Evolutionary conservation across 1,140 invertebrate genomes (phyloP).

Genomic region (Zophobas atratus): DNA sequence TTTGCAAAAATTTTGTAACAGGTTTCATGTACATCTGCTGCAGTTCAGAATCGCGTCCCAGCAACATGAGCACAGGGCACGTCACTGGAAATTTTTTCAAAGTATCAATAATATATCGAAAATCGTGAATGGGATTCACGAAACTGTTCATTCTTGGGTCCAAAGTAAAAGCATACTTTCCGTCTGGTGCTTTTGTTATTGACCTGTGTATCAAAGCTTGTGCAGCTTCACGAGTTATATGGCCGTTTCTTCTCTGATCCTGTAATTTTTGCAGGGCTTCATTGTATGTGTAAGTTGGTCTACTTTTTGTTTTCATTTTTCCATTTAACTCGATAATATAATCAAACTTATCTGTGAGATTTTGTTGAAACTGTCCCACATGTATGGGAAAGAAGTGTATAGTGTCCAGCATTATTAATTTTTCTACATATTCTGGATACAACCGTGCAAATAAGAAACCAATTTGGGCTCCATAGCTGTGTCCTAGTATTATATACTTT

Average conservation of each 20-base stretch:
- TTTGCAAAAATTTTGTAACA: constrained; percentile 49
- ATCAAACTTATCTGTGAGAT: constrained; percentile 62
- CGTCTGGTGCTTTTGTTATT: constrained; percentile 64
- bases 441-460: constrained; percentile 68
- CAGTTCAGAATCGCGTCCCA: constrained; percentile 49
- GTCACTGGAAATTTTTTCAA: constrained; percentile 54
- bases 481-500: constrained; percentile 70
- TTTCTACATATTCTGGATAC: constrained; percentile 70
- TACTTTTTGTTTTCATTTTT: constrained; percentile 58
- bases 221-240: constrained; percentile 68
- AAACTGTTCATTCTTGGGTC: constrained; percentile 59
- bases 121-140: constrained; percentile 52
- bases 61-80: constrained; percentile 65
- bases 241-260: constrained; percentile 60
- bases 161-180: constrained; percentile 63
- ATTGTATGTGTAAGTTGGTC: constrained; percentile 69
- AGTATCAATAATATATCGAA: constrained; percentile 62
- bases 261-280: constrained; percentile 70
- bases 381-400: constrained; percentile 63
- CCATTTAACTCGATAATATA: constrained; percentile 59
- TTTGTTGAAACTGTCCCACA: constrained; percentile 59
- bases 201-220: constrained; percentile 70
- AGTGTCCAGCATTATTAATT: constrained; percentile 72
- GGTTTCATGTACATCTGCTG: constrained; percentile 18
- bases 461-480: constrained; percentile 74